Evolutionary conservation across 2,888 invertebrate genomes (phyloP), one percentile per base, ranked within the genome.

Genomic region (Cremastinae sp.): DNA sequence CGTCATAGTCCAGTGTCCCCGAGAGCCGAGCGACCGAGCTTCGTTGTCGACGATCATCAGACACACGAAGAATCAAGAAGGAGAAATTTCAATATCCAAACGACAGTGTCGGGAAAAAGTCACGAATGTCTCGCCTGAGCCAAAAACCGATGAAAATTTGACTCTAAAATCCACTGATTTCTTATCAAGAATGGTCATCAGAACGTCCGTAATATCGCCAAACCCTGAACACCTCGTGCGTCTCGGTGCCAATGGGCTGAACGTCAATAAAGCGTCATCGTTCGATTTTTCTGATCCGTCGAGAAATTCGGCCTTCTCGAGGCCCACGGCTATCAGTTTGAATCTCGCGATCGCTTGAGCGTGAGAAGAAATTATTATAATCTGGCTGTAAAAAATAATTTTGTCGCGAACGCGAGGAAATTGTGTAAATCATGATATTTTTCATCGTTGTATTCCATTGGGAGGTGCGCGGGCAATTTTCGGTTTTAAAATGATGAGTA

Each of bases 181-280:
- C 28, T 72, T 86, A 41, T 89, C 91, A 0, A 90, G 90, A 14
- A 88, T 91, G 89, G 86, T 91, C 10, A 91, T 91, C 75, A 85
- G 91, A 74, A 91, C 91, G 0, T 91, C 92, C 1, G 92, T 92
- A 0, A 92, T 92, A 75, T 92, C 92, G 0, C 91, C 92, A 7
- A 92, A 92, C 84, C 92, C 92, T n/a, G 91, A 92, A 83, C 90
- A 88, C 62, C 75, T 85, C 8, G 22, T 16, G 18, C 76, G 59
- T 14, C 68, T 69, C 39, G 73, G 62, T 7, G 72, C n/a, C n/a
- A n/a, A 39, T 8, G 10, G 55, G 18, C n/a, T 72, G 14, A 82
- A 78, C 2, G 71, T 61, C 2, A 84, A 83, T 28, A 85, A 78
- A 49, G 53, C 81, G 4, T 58, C 68, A 16, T 65, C 61, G 0